Evolutionary conservation across 2,797 vertebrate species (phyloP).

Genomic region (Chloroceryle amazona): DNA sequence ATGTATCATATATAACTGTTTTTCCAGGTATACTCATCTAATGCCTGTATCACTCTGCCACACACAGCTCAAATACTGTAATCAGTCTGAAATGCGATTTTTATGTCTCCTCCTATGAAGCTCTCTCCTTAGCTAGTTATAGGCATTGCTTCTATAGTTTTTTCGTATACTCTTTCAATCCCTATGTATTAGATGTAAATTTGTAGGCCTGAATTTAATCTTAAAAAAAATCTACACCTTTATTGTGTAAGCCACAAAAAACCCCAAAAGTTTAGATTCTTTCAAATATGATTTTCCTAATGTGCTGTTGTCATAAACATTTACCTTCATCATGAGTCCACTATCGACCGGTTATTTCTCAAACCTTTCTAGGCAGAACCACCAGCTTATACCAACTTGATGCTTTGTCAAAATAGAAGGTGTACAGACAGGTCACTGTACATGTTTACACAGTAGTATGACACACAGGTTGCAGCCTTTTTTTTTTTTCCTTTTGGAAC

Average conservation of each 20-base stretch:
- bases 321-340: background rate
- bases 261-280: background rate
- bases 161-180: background rate
- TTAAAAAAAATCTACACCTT: background rate
- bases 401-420: background rate
- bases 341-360: background rate
- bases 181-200: background rate
- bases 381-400: background rate
- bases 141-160: background rate
- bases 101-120: background rate
- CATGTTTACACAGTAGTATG: background rate
- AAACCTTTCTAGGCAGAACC: background rate
- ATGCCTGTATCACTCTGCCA: rapidly evolving
- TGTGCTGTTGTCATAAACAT: background rate
- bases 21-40: background rate
- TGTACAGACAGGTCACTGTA: background rate
- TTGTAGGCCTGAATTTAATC: background rate
- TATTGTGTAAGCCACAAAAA: background rate
- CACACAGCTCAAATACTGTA: rapidly evolving
- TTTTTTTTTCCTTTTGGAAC: too few species aligned
- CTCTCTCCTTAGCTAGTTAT: background rate
- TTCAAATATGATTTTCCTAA: background rate
- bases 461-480: background rate
- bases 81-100: background rate
- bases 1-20: background rate